phyloP scores from a whole-genome alignment of 2,113 vertebrate genomes.

The Saccopteryx leptura region DNA sequence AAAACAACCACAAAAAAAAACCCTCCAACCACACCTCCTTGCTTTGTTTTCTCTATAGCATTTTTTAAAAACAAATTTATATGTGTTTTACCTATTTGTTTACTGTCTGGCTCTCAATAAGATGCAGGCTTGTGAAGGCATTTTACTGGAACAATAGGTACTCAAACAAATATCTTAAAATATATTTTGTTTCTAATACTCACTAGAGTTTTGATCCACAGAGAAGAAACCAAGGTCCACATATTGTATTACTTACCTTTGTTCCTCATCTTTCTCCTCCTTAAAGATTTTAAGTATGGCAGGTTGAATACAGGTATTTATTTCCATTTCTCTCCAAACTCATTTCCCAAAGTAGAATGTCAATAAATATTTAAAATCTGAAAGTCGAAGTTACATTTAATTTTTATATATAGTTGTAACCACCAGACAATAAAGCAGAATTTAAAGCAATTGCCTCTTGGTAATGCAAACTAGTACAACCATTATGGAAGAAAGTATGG shows the following conservation, averaged over 20 bases:
- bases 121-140: neutral
- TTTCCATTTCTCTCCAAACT: constrained; percentile 47
- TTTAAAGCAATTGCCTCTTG: neutral
- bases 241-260: neutral
- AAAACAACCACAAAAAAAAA: too few relatives aligned
- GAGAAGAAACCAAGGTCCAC: neutral
- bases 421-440: constrained; percentile 10
- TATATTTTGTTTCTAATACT: constrained; percentile 18
- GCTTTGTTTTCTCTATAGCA: neutral
- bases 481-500: too few relatives aligned
- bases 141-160: neutral
- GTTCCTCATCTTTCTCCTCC: neutral
- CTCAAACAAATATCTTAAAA: neutral
- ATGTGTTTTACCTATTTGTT: neutral
- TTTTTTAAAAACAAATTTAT: neutral
- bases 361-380: constrained; percentile 34
- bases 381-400: constrained; percentile 11
- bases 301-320: neutral
- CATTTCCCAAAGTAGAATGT: constrained; percentile 27
- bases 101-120: neutral
- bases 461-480: too few relatives aligned
- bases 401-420: constrained; percentile 22
- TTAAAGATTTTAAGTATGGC: neutral
- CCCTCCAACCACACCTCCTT: neutral
- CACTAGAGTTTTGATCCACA: neutral